Conservation (phyloP, 2,797 vertebrate species). For the Champsocephalus gunnari region DNA sequence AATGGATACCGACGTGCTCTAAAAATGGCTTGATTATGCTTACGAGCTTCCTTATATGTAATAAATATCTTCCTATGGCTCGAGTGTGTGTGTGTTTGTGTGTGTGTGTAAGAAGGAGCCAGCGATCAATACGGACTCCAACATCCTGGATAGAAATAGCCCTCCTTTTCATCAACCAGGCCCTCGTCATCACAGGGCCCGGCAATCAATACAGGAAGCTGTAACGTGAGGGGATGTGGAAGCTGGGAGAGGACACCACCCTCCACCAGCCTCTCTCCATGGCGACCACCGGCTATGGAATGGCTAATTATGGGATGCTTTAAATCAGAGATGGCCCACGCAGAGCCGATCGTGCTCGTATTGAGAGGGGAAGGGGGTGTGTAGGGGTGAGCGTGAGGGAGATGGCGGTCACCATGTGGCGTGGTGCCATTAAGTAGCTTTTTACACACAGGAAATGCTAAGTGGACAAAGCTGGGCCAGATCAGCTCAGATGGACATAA, state of each 20-base stretch:
- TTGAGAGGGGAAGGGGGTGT: slow-evolving; percentile 20
- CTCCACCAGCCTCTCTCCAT: slow-evolving; percentile 44
- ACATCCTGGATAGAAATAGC: slow-evolving; percentile 82
- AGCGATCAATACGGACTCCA: slow-evolving; percentile 73
- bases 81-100: slow-evolving; percentile 13
- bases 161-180: slow-evolving; percentile 76
- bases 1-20: slow-evolving; percentile 35
- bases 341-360: slow-evolving; percentile 37
- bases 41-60: slow-evolving; percentile 54
- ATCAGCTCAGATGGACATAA: slow-evolving; percentile 68
- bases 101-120: slow-evolving; percentile 61
- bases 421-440: slow-evolving; percentile 74
- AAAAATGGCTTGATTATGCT: slow-evolving; percentile 42
- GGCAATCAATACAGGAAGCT: slow-evolving; percentile 83
- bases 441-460: slow-evolving; percentile 79
- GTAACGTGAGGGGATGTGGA: slow-evolving; percentile 73
- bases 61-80: slow-evolving; percentile 59
- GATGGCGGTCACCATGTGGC: slow-evolving; percentile 66
- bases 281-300: slow-evolving; percentile 65
- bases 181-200: slow-evolving; percentile 74
- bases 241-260: slow-evolving; percentile 61
- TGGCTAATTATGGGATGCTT: slow-evolving; percentile 77
- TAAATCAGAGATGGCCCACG: slow-evolving; percentile 63
- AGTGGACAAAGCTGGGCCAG: slow-evolving; percentile 75
- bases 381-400: slow-evolving; percentile 42